These are phyloP conservation scores for Sesamia nonagrioides DNA, from an alignment of 1,140 invertebrate species.

Conservation along the genomic window DNA sequence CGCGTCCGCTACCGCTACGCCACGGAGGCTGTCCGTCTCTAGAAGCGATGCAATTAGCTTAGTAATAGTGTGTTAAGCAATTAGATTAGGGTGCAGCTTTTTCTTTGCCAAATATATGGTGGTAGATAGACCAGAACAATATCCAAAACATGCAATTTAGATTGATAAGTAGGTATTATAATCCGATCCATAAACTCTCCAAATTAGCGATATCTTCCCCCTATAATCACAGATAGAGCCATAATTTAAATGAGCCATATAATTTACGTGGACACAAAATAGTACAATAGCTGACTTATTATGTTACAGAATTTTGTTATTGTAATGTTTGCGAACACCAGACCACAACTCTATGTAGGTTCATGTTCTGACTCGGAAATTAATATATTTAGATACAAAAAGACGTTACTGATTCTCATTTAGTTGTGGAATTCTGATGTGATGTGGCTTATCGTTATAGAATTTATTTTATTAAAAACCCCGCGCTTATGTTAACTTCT, in stretches of 20 bases:
- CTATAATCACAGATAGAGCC: neutral
- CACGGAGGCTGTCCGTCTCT: too few relatives aligned
- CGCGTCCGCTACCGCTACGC: too few relatives aligned
- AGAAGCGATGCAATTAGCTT: too few relatives aligned
- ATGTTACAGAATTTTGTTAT: conserved; percentile 57
- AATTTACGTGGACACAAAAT: conserved; percentile 58
- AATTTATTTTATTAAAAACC: neutral
- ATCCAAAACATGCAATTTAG: too few relatives aligned
- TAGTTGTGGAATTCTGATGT: neutral
- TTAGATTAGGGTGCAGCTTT: too few relatives aligned
- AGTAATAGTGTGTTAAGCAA: too few relatives aligned
- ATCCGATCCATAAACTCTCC: neutral
- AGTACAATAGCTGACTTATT: conserved; percentile 55
- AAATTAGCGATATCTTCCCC: neutral
- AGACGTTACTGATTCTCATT: conserved; percentile 19
- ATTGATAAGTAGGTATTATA: neutral
- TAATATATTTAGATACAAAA: conserved; percentile 58
- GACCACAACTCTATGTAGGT: conserved; percentile 24
- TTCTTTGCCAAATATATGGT: too few relatives aligned
- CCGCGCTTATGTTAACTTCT: too few relatives aligned
- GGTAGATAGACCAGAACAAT: too few relatives aligned
- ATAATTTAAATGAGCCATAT: conserved; percentile 54
- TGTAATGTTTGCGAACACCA: conserved; percentile 55
- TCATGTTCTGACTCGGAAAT: conserved; percentile 60
- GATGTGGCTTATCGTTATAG: neutral